Percentiles rank a stretch among this genome's conserved stretches.
These are phyloP conservation scores for Tipula confusa DNA, from an alignment of 2,888 invertebrate genomes.

Conservation along the genomic window DNA sequence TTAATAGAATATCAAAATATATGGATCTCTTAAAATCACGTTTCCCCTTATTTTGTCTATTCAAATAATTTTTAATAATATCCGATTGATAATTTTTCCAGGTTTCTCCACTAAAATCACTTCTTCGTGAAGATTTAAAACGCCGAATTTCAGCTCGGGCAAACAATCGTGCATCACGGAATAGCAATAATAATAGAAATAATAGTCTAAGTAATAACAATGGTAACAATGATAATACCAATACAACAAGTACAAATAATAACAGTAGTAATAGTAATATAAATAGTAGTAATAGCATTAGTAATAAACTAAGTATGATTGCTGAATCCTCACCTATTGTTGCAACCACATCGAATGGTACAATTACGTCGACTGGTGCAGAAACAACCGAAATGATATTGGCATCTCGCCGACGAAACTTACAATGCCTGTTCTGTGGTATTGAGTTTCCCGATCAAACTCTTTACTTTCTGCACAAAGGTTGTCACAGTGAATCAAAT, in stretches of 20 bases:
- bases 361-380: constrained; percentile 70
- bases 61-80: neutral
- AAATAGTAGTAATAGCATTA: constrained; percentile 34
- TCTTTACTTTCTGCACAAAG: constrained; percentile 94
- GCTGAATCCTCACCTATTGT: constrained; percentile 45
- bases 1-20: neutral
- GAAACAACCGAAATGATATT: constrained; percentile 52
- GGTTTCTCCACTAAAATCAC: constrained; percentile 77
- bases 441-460: constrained; percentile 95
- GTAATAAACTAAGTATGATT: constrained; percentile 30
- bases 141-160: constrained; percentile 71
- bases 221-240: constrained; percentile 42
- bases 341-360: constrained; percentile 55
- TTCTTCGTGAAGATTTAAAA: constrained; percentile 78
- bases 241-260: constrained; percentile 38
- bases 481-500: constrained; percentile 94
- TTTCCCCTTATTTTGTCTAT: too few species aligned
- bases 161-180: constrained; percentile 53
- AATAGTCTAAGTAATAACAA: constrained; percentile 45
- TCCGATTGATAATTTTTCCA: constrained; percentile 37
- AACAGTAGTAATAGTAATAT: constrained; percentile 35
- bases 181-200: constrained; percentile 37
- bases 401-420: constrained; percentile 43
- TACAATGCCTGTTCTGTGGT: constrained; percentile 86
- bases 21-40: neutral